Percentiles rank a stretch among this genome's conserved stretches.
Evolutionary conservation across 64 coral and sea anemone genomes (phyloP).

Genomic region (Stichodactyla helianthus): DNA sequence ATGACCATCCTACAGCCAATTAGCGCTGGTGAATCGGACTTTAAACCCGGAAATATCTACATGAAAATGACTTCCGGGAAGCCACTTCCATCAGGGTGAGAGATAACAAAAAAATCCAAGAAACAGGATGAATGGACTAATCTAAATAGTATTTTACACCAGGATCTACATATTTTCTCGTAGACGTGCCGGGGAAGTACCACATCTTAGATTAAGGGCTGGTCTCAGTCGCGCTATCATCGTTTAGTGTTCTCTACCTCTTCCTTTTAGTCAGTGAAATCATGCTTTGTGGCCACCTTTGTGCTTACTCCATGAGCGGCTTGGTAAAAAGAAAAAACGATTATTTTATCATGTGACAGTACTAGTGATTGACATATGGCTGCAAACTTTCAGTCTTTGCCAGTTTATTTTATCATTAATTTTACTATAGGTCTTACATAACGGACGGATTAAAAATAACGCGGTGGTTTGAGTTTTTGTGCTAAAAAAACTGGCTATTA

Average conservation of each 20-base stretch:
- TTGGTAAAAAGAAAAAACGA: too few species aligned
- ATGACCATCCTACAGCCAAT: neutral
- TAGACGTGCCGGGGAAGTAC: neutral
- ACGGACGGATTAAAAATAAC: too few species aligned
- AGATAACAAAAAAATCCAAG: neutral
- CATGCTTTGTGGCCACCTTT: too few species aligned
- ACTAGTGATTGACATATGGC: too few species aligned
- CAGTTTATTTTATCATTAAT: too few species aligned
- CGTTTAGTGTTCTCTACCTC: neutral
- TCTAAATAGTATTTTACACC: neutral
- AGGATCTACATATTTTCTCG: neutral
- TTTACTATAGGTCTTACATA: too few species aligned
- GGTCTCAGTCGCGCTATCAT: neutral
- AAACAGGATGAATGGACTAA: neutral
- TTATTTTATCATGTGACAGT: too few species aligned
- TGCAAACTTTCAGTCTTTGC: too few species aligned
- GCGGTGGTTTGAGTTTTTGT: too few species aligned
- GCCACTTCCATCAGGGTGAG: neutral
- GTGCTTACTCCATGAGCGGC: too few species aligned
- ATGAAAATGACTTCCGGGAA: constrained; percentile 11
- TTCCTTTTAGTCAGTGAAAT: neutral
- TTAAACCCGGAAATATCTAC: neutral
- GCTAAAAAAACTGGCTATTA: too few species aligned
- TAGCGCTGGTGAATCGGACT: neutral
- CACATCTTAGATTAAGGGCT: neutral